Conservation (phyloP, 2,888 invertebrate genomes). For the Serrognathus titanus region DNA sequence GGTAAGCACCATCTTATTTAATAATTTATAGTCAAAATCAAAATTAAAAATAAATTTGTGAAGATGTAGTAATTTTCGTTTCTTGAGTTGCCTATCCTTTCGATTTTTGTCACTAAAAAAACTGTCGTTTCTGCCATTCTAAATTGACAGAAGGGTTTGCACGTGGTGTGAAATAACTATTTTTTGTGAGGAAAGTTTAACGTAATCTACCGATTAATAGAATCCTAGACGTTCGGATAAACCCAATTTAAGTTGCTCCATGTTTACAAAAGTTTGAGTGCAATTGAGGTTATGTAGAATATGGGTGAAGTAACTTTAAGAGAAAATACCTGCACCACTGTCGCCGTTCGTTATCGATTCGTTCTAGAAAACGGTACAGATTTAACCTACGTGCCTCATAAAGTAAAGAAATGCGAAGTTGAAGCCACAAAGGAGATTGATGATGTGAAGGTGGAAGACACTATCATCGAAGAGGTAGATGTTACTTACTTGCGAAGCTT, state of each 20-base stretch:
- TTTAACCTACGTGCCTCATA: slow-evolving; percentile 41
- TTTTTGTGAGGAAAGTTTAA: not conserved
- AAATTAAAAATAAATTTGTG: not conserved
- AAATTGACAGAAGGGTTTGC: not conserved
- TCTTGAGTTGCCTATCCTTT: not conserved
- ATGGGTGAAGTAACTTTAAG: slow-evolving; percentile 41
- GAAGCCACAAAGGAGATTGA: slow-evolving; percentile 23
- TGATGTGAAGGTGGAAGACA: slow-evolving; percentile 36
- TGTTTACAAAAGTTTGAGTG: slow-evolving; percentile 1
- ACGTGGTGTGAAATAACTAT: not conserved
- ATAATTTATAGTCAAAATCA: not conserved
- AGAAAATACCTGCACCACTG: slow-evolving; percentile 36
- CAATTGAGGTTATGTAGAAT: slow-evolving; percentile 28
- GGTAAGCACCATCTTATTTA: slow-evolving; percentile 49
- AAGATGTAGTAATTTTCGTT: slow-evolving; percentile 1
- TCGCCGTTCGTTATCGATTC: slow-evolving; percentile 45
- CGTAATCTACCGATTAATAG: not conserved
- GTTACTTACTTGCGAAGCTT: slow-evolving; percentile 79
- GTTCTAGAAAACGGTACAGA: slow-evolving; percentile 34
- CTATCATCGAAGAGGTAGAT: slow-evolving; percentile 54
- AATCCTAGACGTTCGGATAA: not conserved
- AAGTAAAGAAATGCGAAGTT: slow-evolving; percentile 39
- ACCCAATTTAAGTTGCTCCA: not conserved
- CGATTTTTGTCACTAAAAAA: not conserved
- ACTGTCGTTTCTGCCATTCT: not conserved